Evolutionary conservation across 2,888 invertebrate genomes (phyloP).

Genomic region (Eupithecia subumbrata): DNA sequence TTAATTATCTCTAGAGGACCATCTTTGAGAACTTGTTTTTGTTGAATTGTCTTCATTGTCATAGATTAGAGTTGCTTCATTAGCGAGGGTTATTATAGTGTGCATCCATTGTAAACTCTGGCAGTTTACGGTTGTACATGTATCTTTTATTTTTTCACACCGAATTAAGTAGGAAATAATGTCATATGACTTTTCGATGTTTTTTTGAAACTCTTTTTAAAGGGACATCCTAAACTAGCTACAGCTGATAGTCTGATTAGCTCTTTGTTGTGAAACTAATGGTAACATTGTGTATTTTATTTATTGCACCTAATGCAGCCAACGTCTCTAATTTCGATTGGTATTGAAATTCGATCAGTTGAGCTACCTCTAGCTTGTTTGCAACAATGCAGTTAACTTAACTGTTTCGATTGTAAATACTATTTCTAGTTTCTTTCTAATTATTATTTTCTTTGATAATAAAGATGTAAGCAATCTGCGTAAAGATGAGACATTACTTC

Average conservation of each 20-base stretch:
- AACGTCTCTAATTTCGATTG: neutral
- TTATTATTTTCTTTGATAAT: too few species aligned
- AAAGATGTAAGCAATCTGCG: neutral
- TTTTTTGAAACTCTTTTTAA: neutral
- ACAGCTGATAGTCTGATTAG: neutral
- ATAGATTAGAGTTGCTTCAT: neutral
- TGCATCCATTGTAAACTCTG: neutral
- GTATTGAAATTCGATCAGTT: neutral
- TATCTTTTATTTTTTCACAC: neutral
- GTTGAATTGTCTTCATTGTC: neutral
- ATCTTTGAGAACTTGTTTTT: neutral
- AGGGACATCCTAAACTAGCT: neutral
- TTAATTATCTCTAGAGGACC: neutral
- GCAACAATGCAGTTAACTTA: neutral
- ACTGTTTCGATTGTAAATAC: neutral
- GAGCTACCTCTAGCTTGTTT: neutral
- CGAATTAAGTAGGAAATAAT: neutral
- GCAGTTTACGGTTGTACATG: neutral
- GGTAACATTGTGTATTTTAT: neutral
- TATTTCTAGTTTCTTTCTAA: neutral
- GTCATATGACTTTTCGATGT: neutral
- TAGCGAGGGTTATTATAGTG: neutral
- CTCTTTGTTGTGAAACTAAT: neutral
- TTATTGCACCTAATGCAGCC: neutral
- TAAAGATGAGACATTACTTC: neutral